Conservation (phyloP, 2,113 vertebrate species). For the Gallinago paraguaiae region DNA sequence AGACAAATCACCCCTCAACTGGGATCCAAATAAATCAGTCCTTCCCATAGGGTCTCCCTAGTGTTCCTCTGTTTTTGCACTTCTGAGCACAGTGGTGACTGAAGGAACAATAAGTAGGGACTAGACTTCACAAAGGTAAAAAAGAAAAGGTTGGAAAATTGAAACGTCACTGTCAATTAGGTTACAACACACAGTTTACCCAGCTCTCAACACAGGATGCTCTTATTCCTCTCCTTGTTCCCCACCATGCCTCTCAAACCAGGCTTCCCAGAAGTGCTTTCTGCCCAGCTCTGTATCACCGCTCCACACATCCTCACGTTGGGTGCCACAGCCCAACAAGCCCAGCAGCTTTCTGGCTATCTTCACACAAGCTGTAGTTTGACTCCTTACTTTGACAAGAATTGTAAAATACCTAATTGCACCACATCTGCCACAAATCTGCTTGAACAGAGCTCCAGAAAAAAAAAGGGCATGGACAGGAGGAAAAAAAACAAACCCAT, state of each 20-base stretch:
- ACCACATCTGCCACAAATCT: background rate
- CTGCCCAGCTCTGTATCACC: background rate
- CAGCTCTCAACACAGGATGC: background rate
- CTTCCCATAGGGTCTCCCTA: background rate
- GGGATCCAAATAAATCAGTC: background rate
- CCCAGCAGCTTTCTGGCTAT: background rate
- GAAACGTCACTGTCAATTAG: background rate
- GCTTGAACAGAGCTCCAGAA: background rate
- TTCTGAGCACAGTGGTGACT: background rate
- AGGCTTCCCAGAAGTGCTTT: background rate
- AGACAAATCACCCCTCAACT: background rate
- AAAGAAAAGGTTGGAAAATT: background rate
- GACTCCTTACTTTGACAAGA: background rate
- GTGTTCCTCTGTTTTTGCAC: background rate
- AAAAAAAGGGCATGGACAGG: background rate
- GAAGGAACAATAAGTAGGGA: background rate
- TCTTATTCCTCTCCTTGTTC: background rate
- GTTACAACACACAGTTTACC: background rate
- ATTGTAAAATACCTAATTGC: background rate
- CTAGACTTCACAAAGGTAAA: background rate
- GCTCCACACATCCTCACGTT: fast-evolving
- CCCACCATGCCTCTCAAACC: background rate
- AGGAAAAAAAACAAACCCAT: background rate
- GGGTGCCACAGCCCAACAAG: background rate
- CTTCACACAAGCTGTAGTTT: background rate